These are phyloP conservation scores for Tapirus terrestris DNA, from an alignment of 2,113 vertebrate species.

Conservation along the genomic window DNA sequence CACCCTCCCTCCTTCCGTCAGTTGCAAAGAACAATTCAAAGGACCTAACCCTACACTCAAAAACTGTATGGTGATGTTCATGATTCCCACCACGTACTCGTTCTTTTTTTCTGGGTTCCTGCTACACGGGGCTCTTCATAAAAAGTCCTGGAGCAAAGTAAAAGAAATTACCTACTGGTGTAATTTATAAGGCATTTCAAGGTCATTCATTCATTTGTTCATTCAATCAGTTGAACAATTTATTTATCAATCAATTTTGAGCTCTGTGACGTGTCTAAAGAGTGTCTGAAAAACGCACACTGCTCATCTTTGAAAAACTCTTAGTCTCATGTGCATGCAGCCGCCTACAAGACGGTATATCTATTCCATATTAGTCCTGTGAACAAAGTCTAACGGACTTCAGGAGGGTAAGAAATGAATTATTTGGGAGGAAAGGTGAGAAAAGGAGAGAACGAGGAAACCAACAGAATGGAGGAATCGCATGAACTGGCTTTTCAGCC, in stretches of 20 bases:
- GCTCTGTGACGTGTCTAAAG: not conserved
- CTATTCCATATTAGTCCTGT: not conserved
- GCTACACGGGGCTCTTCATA: not conserved
- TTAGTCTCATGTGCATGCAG: not conserved
- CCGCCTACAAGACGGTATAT: not conserved
- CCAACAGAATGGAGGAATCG: not conserved
- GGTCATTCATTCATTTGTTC: not conserved
- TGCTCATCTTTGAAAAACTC: not conserved
- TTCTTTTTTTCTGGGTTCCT: not conserved
- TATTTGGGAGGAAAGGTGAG: not conserved
- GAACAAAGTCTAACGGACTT: not conserved
- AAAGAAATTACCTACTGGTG: not conserved
- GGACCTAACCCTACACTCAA: not conserved
- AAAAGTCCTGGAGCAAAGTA: not conserved
- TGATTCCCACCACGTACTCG: not conserved
- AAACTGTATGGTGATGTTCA: not conserved
- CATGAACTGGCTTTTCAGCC: not conserved
- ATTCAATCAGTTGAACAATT: not conserved
- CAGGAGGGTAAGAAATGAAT: not conserved
- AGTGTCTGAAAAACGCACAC: not conserved
- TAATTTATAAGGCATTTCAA: not conserved
- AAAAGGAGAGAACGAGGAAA: not conserved
- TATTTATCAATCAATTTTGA: not conserved
- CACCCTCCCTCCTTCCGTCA: not conserved
- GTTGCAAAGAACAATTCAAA: not conserved